Evolutionary conservation across 2,113 vertebrate genomes (phyloP).

Genomic region (Anguilla rostrata): DNA sequence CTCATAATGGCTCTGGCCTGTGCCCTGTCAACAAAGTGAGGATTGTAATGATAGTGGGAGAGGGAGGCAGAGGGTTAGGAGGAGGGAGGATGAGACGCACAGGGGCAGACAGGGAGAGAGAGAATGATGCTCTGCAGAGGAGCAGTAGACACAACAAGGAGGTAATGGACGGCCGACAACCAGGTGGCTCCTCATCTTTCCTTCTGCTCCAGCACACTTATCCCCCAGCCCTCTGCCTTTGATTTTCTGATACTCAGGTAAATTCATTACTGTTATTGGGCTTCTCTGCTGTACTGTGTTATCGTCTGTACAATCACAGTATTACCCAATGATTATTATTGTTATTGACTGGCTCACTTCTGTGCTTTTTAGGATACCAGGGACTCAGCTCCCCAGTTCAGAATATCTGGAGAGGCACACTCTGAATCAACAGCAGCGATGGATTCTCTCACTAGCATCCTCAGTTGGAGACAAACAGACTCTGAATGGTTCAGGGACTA

Average conservation of each 20-base stretch:
- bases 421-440: neutral
- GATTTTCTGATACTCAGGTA: slow-evolving; percentile 8
- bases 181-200: neutral
- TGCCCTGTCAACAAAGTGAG: slow-evolving; percentile 26
- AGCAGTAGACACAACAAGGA: slow-evolving; percentile 31
- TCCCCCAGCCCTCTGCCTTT: neutral
- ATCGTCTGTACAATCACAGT: neutral
- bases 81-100: slow-evolving; percentile 20
- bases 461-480: neutral
- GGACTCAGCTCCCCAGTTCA: neutral
- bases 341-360: neutral
- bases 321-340: neutral
- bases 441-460: neutral
- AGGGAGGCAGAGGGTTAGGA: slow-evolving; percentile 26
- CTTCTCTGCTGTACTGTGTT: neutral
- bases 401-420: neutral
- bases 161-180: slow-evolving; percentile 32
- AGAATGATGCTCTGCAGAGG: slow-evolving; percentile 35
- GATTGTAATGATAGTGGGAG: slow-evolving; percentile 36
- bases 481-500: neutral
- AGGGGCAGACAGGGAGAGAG: slow-evolving; percentile 39
- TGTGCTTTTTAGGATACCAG: neutral
- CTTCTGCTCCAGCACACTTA: too few species aligned
- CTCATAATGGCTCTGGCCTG: slow-evolving; percentile 35
- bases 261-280: neutral